These are phyloP conservation scores for Leguminivora glycinivorella DNA, from an alignment of 1,140 invertebrate species.

Conservation along the genomic window DNA sequence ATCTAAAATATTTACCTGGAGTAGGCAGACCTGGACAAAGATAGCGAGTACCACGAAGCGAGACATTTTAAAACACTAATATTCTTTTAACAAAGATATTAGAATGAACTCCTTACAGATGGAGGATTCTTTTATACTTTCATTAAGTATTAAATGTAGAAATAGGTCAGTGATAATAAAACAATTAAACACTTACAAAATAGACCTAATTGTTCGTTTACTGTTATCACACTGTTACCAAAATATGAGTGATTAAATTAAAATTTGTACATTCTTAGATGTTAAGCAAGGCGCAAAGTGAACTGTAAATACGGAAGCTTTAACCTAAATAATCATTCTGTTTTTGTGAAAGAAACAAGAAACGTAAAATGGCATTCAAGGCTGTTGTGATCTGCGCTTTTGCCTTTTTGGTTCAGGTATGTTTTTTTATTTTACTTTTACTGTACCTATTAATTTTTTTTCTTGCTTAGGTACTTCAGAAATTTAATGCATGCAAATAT, in stretches of 20 bases:
- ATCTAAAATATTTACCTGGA: constrained; percentile 31
- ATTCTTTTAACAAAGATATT: constrained; percentile 2
- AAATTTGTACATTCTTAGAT: not conserved
- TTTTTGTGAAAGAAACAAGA: not conserved
- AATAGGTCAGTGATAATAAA: constrained; percentile 2
- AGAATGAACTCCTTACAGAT: not conserved
- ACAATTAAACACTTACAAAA: not conserved
- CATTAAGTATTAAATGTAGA: not conserved
- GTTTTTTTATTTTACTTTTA: not conserved
- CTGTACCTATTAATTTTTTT: no score
- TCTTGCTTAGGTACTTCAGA: no score
- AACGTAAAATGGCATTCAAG: constrained; percentile 42
- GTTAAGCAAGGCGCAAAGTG: not conserved
- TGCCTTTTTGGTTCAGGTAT: constrained; percentile 47
- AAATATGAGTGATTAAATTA: not conserved
- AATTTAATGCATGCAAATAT: no score
- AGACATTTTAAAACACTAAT: constrained; percentile 30
- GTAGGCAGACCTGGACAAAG: constrained; percentile 34
- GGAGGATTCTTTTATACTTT: not conserved
- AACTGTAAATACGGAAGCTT: not conserved
- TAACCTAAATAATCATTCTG: not conserved
- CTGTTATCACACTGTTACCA: not conserved
- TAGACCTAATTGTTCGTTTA: not conserved
- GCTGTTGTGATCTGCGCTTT: constrained; percentile 41
- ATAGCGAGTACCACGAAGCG: constrained; percentile 32